Conservation (phyloP, 2,113 vertebrate species). For the Cepphus grylle region DNA sequence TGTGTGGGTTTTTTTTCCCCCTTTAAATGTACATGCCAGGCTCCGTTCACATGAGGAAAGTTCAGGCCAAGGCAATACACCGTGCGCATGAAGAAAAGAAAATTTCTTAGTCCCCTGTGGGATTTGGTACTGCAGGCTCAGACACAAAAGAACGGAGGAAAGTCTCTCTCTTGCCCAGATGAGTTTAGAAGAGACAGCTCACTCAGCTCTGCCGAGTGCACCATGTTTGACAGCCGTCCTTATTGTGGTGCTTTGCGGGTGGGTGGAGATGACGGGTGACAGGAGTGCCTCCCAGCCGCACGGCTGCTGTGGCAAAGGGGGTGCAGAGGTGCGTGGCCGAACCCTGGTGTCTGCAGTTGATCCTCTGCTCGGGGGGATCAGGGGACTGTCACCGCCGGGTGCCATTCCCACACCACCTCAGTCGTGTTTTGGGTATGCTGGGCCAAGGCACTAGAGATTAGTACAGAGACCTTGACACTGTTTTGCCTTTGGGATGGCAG, state of each 20-base stretch:
- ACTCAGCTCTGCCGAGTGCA: background rate
- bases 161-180: background rate
- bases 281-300: background rate
- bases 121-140: background rate
- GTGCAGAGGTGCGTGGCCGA: accelerated
- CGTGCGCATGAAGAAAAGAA: background rate
- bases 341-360: background rate
- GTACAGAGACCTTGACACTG: background rate
- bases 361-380: background rate
- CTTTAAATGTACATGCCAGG: background rate
- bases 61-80: background rate
- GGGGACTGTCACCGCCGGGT: accelerated
- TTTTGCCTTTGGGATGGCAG: background rate
- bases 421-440: background rate
- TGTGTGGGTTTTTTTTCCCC: background rate
- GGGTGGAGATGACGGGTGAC: background rate
- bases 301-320: background rate
- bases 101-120: background rate
- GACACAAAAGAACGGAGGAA: background rate
- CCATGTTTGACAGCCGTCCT: background rate
- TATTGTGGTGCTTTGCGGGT: background rate
- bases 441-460: background rate
- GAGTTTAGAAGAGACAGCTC: background rate
- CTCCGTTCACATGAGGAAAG: background rate
- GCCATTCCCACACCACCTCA: accelerated